Base-by-base conservation (phyloP, 2,888 invertebrate genomes). In the Rosalia funebris region DNA sequence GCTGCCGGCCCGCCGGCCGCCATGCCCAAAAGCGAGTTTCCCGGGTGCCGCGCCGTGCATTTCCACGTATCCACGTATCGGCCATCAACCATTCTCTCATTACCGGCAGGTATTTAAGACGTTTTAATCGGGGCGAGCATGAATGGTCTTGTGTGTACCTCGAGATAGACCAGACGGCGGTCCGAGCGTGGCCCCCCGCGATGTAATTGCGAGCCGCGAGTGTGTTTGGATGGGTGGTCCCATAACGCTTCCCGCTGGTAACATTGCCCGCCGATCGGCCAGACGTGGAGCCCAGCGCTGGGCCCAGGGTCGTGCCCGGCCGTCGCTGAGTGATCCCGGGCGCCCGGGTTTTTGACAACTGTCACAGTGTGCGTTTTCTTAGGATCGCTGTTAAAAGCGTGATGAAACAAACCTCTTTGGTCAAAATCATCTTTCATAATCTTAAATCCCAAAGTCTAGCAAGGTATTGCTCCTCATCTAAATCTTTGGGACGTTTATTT, bases 201-300 rank as follows among this genome's bases (percentile, higher is more conserved):
- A 71, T 57, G 71, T 68, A 71, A 69, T 71, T 70, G 75, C 71
- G 66, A 69, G 56, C 72, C 71, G 70, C 72, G 73, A 72, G 76
- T 74, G 75, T 74, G 71, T 71, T 72, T 69, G 70, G 66, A 74
- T 74, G 75, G 76, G 76, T 76, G 76, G 76, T 76, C 76, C 69
- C 58, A 46, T 31, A 41, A 41, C 63, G 63, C 63, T 47, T 60
- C 63, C 63, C 59, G 57, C 63, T 63, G 63, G 62, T 58, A 48
- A 57, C 50, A 46, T 56, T 48, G 48, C 50, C 54, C 45, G 54
- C 57, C 63, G n/a, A 53, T 57, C 56, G 52, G 45, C 57, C 20
- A 19, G 37, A 36, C 50, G 42, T 46, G 57, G 39, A 46, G 39
- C 42, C 34, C 48, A 16, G 41, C 31, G 42, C 48, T 34, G 34